These are phyloP conservation scores for Columba janthina DNA, from an alignment of 2,113 vertebrate genomes.

Conservation along the genomic window DNA sequence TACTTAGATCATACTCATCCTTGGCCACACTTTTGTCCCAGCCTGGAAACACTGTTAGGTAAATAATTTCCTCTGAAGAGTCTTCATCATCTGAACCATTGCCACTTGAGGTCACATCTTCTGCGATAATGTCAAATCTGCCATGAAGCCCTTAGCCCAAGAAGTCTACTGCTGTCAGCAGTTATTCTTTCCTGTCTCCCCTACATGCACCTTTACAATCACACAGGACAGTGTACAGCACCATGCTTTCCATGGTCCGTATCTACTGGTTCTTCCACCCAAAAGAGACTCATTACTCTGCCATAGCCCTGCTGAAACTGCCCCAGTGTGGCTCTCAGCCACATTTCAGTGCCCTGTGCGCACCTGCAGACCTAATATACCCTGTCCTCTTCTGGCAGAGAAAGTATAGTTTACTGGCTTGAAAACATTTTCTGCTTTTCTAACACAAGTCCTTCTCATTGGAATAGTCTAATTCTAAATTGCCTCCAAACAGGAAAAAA, in stretches of 20 bases:
- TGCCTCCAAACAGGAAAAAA: not conserved
- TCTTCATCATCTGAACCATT: constrained; percentile 44
- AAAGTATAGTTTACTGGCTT: accelerated
- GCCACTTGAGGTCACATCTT: constrained; percentile 53
- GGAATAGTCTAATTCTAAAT: not conserved
- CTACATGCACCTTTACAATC: not conserved
- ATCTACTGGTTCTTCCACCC: not conserved
- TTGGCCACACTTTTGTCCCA: constrained; percentile 17
- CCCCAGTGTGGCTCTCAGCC: accelerated
- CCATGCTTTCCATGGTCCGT: accelerated
- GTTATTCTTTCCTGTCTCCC: not conserved
- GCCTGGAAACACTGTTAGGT: constrained; percentile 25
- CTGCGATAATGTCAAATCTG: constrained; percentile 41
- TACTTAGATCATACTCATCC: not conserved
- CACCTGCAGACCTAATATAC: not conserved
- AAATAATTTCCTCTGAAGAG: not conserved
- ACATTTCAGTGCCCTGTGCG: accelerated
- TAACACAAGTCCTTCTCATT: not conserved
- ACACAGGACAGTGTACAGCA: not conserved
- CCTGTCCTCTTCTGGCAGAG: not conserved
- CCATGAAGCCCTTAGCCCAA: constrained; percentile 11
- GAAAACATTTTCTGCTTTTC: not conserved
- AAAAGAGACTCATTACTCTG: not conserved
- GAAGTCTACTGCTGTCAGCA: not conserved
- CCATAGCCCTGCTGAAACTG: not conserved